Evolutionary conservation across 2,797 vertebrate species (phyloP).

Genomic region (Myiotriccus ornatus): DNA sequence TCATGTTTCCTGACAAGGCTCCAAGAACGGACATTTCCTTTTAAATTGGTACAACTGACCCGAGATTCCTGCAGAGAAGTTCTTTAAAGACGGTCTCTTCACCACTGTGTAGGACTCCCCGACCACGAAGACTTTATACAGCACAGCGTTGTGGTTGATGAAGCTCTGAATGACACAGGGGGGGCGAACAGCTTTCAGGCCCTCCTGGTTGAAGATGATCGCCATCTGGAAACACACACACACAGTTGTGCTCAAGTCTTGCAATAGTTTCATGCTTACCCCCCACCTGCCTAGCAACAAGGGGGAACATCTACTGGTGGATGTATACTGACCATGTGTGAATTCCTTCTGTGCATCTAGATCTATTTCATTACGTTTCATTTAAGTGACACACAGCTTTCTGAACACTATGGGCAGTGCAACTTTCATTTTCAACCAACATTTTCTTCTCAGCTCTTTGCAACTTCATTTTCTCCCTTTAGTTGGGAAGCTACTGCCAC

Average conservation of each 20-base stretch:
- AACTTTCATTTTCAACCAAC: not conserved
- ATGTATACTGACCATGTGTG: not conserved
- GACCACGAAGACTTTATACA: slow-evolving; percentile 98
- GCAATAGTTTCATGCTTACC: not conserved
- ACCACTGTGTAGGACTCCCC: slow-evolving; percentile 97
- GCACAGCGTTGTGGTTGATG: slow-evolving; percentile 96
- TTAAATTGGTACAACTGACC: slow-evolving; percentile 72
- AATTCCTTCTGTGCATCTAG: not conserved
- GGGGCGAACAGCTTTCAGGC: slow-evolving; percentile 88
- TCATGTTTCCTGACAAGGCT: not conserved
- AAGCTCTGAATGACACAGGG: slow-evolving; percentile 98
- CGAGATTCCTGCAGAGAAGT: slow-evolving; percentile 92
- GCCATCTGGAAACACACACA: slow-evolving; percentile 86
- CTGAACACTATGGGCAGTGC: not conserved
- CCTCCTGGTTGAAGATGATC: slow-evolving; percentile 96
- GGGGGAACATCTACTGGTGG: not conserved
- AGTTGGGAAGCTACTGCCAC: not conserved
- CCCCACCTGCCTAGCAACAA: not conserved
- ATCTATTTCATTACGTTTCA: not conserved
- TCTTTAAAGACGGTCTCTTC: slow-evolving; percentile 94
- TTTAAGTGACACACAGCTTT: not conserved
- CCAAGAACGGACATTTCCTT: not conserved
- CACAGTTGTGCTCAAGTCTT: not conserved
- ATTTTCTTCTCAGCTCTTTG: not conserved
- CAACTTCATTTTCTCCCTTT: not conserved